Conservation (phyloP, 2,797 vertebrate genomes). For the Hirundo rustica region DNA sequence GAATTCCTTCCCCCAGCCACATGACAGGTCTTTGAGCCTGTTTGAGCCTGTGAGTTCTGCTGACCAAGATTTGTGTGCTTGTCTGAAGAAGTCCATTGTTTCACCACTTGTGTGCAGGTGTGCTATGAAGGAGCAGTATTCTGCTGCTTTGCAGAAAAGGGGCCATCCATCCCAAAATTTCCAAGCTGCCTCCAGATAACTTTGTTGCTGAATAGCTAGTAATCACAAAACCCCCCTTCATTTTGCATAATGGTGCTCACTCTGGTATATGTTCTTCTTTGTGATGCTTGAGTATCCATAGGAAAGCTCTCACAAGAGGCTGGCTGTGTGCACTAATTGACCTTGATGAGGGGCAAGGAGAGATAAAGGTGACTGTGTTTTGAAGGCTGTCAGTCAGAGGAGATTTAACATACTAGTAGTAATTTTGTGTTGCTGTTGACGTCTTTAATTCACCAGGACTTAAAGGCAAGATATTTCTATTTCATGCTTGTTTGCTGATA, state of each 20-base stretch:
- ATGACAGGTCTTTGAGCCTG: not conserved
- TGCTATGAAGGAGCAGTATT: not conserved
- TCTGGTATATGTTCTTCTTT: not conserved
- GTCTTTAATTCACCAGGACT: not conserved
- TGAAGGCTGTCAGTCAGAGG: not conserved
- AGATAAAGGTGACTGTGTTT: not conserved
- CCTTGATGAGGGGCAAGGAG: not conserved
- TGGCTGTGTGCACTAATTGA: not conserved
- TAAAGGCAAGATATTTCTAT: conserved; percentile 1
- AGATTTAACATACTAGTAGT: not conserved
- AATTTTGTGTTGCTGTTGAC: not conserved
- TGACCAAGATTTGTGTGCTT: not conserved
- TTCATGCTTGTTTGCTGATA: conserved; percentile 4
- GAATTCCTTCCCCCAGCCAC: not conserved
- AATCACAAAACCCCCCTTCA: fast-evolving
- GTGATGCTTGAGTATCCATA: not conserved
- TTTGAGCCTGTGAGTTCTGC: not conserved
- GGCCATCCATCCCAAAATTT: not conserved
- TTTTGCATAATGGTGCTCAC: not conserved
- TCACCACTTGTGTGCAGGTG: not conserved
- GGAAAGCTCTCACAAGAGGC: not conserved
- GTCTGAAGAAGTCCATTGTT: not conserved
- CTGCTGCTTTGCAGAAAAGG: not conserved
- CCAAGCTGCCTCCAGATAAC: not conserved
- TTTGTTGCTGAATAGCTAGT: not conserved